phyloP scores from a whole-genome alignment of 1,140 invertebrate genomes.

The Solenopsis fugax region DNA sequence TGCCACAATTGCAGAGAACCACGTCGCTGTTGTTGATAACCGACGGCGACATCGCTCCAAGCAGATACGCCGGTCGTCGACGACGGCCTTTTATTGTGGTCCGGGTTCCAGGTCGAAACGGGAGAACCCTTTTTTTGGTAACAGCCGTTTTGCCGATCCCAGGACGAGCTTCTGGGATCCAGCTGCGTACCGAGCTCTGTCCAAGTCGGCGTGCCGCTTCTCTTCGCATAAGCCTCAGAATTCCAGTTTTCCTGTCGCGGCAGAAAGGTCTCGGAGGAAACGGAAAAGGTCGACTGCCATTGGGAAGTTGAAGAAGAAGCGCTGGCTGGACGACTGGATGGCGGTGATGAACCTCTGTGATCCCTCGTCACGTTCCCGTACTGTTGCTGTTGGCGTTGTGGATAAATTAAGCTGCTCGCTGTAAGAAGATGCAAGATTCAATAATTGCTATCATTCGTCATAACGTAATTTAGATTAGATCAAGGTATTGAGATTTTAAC shows the following conservation, averaged over 20 bases:
- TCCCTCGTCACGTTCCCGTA: slow-evolving; percentile 74
- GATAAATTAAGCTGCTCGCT: slow-evolving; percentile 77
- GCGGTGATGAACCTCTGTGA: slow-evolving; percentile 73
- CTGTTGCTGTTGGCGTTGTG: slow-evolving; percentile 78
- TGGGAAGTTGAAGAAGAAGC: slow-evolving; percentile 78
- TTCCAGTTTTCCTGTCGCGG: slow-evolving; percentile 78
- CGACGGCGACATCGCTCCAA: slow-evolving; percentile 81
- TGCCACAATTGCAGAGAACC: slow-evolving; percentile 98
- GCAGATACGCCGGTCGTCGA: slow-evolving; percentile 73
- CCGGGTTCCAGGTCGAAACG: slow-evolving; percentile 79
- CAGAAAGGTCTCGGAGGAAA: slow-evolving; percentile 71
- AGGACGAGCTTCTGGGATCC: slow-evolving; percentile 77
- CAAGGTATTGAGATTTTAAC: too few species aligned
- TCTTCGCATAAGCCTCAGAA: slow-evolving; percentile 74
- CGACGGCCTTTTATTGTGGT: slow-evolving; percentile 78
- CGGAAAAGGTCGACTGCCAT: slow-evolving; percentile 76
- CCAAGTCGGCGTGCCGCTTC: slow-evolving; percentile 81
- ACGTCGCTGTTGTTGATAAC: slow-evolving; percentile 87
- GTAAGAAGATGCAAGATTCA: slow-evolving; percentile 37
- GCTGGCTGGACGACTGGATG: slow-evolving; percentile 78
- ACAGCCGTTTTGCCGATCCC: slow-evolving; percentile 79
- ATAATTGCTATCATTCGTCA: not conserved
- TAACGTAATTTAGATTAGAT: not conserved
- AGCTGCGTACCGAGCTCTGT: slow-evolving; percentile 82
- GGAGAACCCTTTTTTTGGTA: slow-evolving; percentile 81